Conservation (phyloP, 1,140 invertebrate species). For the Maconellicoccus hirsutus region DNA sequence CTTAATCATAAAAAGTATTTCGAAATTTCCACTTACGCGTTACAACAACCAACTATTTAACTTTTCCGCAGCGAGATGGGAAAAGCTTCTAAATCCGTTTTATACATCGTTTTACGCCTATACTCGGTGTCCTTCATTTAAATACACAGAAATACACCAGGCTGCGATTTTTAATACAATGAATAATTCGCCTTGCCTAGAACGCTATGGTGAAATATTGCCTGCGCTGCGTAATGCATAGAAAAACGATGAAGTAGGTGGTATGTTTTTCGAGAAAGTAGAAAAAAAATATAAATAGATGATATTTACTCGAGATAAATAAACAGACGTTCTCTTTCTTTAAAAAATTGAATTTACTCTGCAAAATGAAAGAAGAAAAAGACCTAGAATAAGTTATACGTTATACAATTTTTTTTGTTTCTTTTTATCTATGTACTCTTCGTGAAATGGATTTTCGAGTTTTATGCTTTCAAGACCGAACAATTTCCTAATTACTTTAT, state of each 20-base stretch:
- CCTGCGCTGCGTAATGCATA: background rate
- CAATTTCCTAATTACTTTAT: no score
- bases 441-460: background rate
- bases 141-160: background rate
- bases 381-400: background rate
- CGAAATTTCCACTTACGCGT: no score
- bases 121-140: background rate
- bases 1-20: no score
- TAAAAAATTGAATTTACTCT: background rate
- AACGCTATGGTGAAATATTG: background rate
- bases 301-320: constrained; percentile 9
- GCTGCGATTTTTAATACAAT: background rate
- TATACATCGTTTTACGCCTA: no score
- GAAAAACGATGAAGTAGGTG: background rate
- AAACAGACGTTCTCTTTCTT: background rate
- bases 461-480: background rate
- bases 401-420: background rate
- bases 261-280: background rate
- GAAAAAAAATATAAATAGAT: background rate
- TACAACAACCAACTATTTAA: no score
- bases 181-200: background rate
- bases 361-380: background rate
- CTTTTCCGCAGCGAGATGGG: no score
- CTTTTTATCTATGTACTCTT: background rate
- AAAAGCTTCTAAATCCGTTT: no score